Base-by-base conservation (phyloP, 2,113 vertebrate genomes). In the Pachycephala philippinensis region DNA sequence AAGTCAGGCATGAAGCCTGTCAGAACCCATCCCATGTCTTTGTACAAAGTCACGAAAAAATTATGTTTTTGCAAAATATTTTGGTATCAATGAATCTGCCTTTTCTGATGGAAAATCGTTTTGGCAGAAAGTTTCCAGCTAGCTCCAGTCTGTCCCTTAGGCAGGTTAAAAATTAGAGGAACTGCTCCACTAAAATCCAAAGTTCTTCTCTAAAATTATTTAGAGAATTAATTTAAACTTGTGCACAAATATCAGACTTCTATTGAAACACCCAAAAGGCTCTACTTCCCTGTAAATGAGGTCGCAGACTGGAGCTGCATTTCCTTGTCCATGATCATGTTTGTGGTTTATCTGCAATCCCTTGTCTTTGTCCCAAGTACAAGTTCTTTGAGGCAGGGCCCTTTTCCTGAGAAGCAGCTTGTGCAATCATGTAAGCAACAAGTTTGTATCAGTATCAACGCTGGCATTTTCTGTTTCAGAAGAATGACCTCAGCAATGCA, bases 51-150 rank as follows among this genome's bases (percentile, higher is more conserved):
- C 84, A 85, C 70, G 49, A 60, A 92, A 94, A 94, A 91, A 15
- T 10, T 8, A 93, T 68, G 69, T 5, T 87, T 93, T 77, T 72
- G 49, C 87, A 91, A 91, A 94, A 76, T 91, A 83, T 57, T 94
- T 79, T 61, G 33, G 33, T 96, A 81, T 93, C 91, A 95, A 76
- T 85, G 49, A 82, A 89, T 71, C 57, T 82, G 84, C 53, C 49
- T 93, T 87, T 89, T 84, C 81, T 89, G 81, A 95, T 42, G 53
- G 74, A 95, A 97, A 96, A 72, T n/a, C 31, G 13, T 91, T 95
- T 50, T 95, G 91, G 94, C 93, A 93, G 84, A 37, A 87, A 89
- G 17, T 60, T 87, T 56, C 37, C 63, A 88, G 79, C 66, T 77
- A 77, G 63, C 70, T 86, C 45, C 71, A 61, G 44, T 44, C 83